phyloP scores from a whole-genome alignment of 92 coral and sea anemone species.

The Bergia puertoricense region DNA sequence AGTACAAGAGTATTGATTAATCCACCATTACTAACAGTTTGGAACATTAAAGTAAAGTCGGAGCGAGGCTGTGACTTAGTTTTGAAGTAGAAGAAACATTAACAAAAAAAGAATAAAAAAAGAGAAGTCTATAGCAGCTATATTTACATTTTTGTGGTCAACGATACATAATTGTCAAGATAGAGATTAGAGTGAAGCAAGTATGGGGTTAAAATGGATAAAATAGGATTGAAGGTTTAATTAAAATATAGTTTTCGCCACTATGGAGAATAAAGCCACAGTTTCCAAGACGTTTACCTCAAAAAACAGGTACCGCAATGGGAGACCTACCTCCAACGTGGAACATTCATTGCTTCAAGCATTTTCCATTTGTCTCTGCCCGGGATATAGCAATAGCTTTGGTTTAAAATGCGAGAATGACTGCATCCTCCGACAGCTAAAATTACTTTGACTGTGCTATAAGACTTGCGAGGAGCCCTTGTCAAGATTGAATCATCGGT shows the following conservation, averaged over 20 bases:
- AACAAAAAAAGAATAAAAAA: no score
- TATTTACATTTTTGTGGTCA: not conserved
- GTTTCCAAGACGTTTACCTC: not conserved
- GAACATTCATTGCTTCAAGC: slow-evolving; percentile 68
- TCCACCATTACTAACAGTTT: not conserved
- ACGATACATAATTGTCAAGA: not conserved
- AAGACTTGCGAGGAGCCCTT: slow-evolving; percentile 66
- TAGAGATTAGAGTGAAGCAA: not conserved
- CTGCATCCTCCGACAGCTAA: slow-evolving; percentile 87
- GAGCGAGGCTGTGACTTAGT: not conserved
- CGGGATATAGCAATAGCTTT: slow-evolving; percentile 72
- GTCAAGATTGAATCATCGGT: not conserved
- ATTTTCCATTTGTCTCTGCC: slow-evolving; percentile 68
- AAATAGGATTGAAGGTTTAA: not conserved
- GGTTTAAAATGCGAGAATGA: slow-evolving; percentile 54
- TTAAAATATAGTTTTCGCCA: not conserved
- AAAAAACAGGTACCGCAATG: not conserved
- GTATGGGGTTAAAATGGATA: not conserved
- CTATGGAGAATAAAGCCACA: not conserved
- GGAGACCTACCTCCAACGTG: slow-evolving; percentile 86
- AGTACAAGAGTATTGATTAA: not conserved
- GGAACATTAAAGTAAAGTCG: not conserved
- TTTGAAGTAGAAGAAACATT: not conserved
- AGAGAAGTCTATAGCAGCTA: not conserved
- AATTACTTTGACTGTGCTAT: slow-evolving; percentile 69